Conservation (phyloP, 1,140 invertebrate species). For the Rhyzopertha dominica region DNA sequence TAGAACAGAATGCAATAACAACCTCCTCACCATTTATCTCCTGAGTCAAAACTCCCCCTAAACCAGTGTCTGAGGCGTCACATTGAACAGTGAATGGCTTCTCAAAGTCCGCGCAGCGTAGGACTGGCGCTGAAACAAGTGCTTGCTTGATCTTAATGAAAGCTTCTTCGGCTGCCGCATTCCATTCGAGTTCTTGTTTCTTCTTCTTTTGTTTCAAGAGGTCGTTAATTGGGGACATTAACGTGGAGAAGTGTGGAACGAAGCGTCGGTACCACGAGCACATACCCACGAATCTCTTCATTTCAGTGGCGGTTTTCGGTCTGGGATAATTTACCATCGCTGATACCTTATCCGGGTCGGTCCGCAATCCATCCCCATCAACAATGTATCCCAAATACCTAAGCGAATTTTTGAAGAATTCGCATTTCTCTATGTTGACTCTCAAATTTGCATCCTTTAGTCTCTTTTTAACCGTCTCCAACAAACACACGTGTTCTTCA, state of each 20-base stretch:
- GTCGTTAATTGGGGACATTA: conserved; percentile 40
- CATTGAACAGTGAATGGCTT: conserved; percentile 22
- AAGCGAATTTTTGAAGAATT: conserved; percentile 33
- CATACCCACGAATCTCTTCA: conserved; percentile 19
- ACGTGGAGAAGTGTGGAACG: conserved; percentile 40
- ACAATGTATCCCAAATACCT: conserved; percentile 40
- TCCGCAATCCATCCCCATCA: conserved; percentile 31
- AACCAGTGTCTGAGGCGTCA: conserved; percentile 21
- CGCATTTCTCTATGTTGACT: conserved; percentile 37
- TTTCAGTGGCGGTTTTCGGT: conserved; percentile 4
- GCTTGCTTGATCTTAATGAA: conserved; percentile 23
- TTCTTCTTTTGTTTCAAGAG: conserved; percentile 37
- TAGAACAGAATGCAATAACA: conserved; percentile 34
- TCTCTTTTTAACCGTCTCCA: conserved; percentile 21
- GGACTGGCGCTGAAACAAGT: conserved; percentile 23
- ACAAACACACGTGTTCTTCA: conserved; percentile 35
- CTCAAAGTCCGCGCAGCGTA: conserved; percentile 28
- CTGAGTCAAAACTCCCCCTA: conserved; percentile 30
- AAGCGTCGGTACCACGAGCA: conserved; percentile 47
- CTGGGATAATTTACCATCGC: conserved; percentile 7
- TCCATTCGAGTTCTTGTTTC: conserved; percentile 14
- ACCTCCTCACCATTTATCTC: conserved; percentile 13
- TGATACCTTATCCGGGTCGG: conserved; percentile 35
- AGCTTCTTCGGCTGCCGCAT: conserved; percentile 9
- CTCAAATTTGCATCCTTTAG: conserved; percentile 24